phyloP scores from a whole-genome alignment of 2,888 invertebrate species.

The Panorpa germanica region DNA sequence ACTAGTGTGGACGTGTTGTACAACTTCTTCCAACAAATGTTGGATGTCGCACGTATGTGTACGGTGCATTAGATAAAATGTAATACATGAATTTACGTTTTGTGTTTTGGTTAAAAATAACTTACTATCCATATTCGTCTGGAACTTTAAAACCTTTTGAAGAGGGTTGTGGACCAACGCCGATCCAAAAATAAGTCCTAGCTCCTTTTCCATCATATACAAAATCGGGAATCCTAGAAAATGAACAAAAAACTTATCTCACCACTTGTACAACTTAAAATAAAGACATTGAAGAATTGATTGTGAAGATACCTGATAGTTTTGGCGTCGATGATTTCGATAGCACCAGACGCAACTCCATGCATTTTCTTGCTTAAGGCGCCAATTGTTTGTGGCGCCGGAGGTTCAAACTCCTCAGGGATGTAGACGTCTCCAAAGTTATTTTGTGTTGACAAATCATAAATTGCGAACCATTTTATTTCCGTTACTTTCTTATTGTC shows the following conservation, averaged over 20 bases:
- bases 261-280: background rate
- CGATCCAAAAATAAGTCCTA: slow-evolving; percentile 74
- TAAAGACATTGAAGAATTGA: slow-evolving; percentile 1
- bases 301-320: slow-evolving; percentile 31
- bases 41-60: no score
- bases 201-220: slow-evolving; percentile 58
- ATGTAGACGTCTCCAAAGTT: slow-evolving; percentile 79
- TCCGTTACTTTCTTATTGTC: slow-evolving; percentile 74
- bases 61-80: no score
- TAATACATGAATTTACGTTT: background rate
- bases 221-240: slow-evolving; percentile 44
- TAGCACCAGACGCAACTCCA: slow-evolving; percentile 47
- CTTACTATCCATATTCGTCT: slow-evolving; percentile 86
- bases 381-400: slow-evolving; percentile 39
- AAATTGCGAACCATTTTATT: slow-evolving; percentile 77
- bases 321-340: slow-evolving; percentile 63
- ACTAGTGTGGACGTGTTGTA: no score
- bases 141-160: slow-evolving; percentile 66
- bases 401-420: slow-evolving; percentile 80
- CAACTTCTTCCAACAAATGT: no score
- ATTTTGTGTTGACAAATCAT: slow-evolving; percentile 72
- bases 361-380: slow-evolving; percentile 38
- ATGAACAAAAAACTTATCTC: slow-evolving; percentile 13
- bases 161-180: slow-evolving; percentile 73
- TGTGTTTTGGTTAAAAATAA: slow-evolving; percentile 15